Evolutionary conservation across 2,888 invertebrate species (phyloP), one percentile per base, ranked within the genome.

Genomic region (Aricia artaxerxes): DNA sequence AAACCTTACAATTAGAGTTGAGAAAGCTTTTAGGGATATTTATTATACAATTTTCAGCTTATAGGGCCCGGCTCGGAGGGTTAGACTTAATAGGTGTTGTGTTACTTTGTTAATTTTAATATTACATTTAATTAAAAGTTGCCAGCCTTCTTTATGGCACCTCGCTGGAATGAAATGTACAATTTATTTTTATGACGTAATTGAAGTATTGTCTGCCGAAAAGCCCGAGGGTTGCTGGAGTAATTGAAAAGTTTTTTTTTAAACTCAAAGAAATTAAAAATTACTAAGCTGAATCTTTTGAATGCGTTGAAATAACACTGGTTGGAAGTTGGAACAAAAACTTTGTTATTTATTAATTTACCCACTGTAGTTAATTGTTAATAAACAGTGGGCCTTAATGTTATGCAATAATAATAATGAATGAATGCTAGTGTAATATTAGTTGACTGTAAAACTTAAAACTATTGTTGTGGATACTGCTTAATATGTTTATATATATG

Each of bases 51-150:
- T 88, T 88, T 84, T 84, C 85, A 86, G 88, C 88, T 88, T 87
- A 86, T 88, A 86, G 88, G 87, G 79, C 78, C 60, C 53, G 35
- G 49, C 82, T 80, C 79, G 78, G 72, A 75, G 60, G 72, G 78
- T 76, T 53, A 78, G 78, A 78, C 80, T 79, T 82, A 82, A 81
- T 82, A 79, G 81, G 79, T 81, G 86, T 89, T 88, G 88, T 87
- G 88, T 89, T 89, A 89, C 89, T 86, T 86, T 87, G 88, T 89
- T 90, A 87, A 88, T 90, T 89, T 88, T 87, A 91, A 90, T 90
- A 89, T 91, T 89, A 87, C 84, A 85, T 87, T 90, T 90, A 90
- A 90, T 91, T 92, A 90, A 90, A 90, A 87, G 84, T 85, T 85
- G 86, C 86, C 80, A 82, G 83, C 84, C 83, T 85, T 79, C 72